These are phyloP conservation scores for Hemithea aestivaria DNA, from an alignment of 2,888 invertebrate genomes.

Conservation along the genomic window DNA sequence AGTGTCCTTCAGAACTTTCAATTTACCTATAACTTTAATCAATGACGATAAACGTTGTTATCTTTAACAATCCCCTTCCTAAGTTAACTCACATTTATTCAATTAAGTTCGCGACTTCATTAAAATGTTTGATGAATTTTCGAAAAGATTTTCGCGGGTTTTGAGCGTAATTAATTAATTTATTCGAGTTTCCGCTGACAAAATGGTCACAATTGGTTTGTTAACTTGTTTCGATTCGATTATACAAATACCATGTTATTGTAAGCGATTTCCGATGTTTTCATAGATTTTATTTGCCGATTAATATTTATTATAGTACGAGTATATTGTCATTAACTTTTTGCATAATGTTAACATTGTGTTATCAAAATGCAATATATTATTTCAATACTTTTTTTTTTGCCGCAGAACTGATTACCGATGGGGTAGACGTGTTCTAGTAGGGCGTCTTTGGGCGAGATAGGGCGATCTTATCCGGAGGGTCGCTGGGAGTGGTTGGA, in stretches of 20 bases:
- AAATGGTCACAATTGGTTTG: slow-evolving; percentile 17
- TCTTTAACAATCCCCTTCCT: slow-evolving; percentile 17
- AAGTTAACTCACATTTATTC: slow-evolving; percentile 36
- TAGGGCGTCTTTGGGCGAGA: too few species aligned
- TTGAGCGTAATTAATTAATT: slow-evolving; percentile 30
- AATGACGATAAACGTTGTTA: slow-evolving; percentile 1
- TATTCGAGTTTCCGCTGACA: slow-evolving; percentile 17
- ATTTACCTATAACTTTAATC: neutral
- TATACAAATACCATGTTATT: slow-evolving; percentile 12
- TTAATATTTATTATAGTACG: too few species aligned
- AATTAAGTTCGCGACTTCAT: slow-evolving; percentile 31
- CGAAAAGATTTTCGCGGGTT: slow-evolving; percentile 25
- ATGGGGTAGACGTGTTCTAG: too few species aligned
- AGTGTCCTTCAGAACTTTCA: neutral
- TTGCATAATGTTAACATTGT: too few species aligned
- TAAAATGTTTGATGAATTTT: slow-evolving; percentile 34
- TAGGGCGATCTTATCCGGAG: too few species aligned
- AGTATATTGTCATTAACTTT: too few species aligned
- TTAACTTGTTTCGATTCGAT: slow-evolving; percentile 9
- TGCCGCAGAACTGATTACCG: too few species aligned
- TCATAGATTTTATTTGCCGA: neutral
- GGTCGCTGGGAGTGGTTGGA: too few species aligned
- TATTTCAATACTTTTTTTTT: too few species aligned
- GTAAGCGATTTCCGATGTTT: neutral
- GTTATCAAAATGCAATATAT: too few species aligned